Evolutionary conservation across 37 sponge, comb jelly and placozoan genomes (phyloP), one percentile per base, ranked within the genome.

Genomic region (Beroe forskalii): DNA sequence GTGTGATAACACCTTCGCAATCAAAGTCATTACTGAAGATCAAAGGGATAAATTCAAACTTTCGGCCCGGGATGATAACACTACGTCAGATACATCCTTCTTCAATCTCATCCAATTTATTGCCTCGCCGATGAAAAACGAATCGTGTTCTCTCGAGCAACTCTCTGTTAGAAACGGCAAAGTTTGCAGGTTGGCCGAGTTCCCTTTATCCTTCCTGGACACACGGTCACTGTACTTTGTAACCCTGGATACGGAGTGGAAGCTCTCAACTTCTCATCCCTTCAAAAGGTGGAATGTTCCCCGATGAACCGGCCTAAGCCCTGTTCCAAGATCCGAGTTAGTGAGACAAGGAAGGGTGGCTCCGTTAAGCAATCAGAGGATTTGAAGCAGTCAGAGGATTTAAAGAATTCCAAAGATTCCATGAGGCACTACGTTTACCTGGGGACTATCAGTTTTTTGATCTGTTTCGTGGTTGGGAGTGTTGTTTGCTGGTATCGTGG

Each of bases 151-250:
- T 17, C 55, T 12, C 6, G 55, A 48, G 12, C 55, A 48, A 48
- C 55, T 48, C 12, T 48, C 55, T 17, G 55, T 48, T 17, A 6
- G 12, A 12, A 48, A 48, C 55, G n/a, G n/a, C n/a, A n/a, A n/a
- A n/a, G n/a, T n/a, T n/a, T n/a, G n/a, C n/a, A n/a, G n/a, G n/a
- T n/a, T n/a, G n/a, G n/a, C n/a, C n/a, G n/a, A n/a, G n/a, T n/a
- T n/a, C n/a, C n/a, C n/a, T n/a, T n/a, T n/a, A n/a, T n/a, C 55
- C 55, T 48, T 48, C 66, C 66, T 4, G 66, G 66, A 64, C 30
- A 64, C 4, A 23, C 25, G 4, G 66, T 64, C 20, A 64, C 66
- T 22, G 66, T 64, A 3, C 25, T 64, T 4, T 64, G 66, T 64
- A 23, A 64, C 25, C 14, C 25, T 23, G 66, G 66, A 8, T 22